Evolutionary conservation across 1,140 invertebrate species (phyloP), one percentile per base, ranked within the genome.

Genomic region (Sycophila sp.): DNA sequence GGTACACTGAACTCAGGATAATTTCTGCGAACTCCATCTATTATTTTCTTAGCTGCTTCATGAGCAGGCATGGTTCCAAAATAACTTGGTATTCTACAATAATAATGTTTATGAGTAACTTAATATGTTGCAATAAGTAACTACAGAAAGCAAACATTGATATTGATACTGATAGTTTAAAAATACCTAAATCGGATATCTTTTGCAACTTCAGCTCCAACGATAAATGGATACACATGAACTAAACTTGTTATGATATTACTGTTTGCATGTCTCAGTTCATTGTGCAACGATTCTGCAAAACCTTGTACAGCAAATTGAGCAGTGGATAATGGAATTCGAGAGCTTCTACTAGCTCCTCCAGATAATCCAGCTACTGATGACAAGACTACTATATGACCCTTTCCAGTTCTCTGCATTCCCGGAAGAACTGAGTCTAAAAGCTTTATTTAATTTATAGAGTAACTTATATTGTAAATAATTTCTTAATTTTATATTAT

Each of bases 281-380:
- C 88, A 58, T 89, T 88, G 72, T 87, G 86, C 2, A 91, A 81
- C 1, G 89, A 89, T 73, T 90, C 89, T 6, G 88, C 89, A 36
- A 91, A 83, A 1, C 90, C 90, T 78, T 92, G 88, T 1, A 93
- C 88, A 19, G 91, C 92, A 83, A 92, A 92, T 82, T 94, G 93
- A 8, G 91, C 89, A 1, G 91, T 89, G 72, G 90, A 90, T 38
- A 93, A 87, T 3, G 91, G 89, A 71, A 91, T 87, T 66, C 91
- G 85, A 11, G 75, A 76, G 22, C 67, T 72, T 17, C 77, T 75
- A 72, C 89, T 88, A 24, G 88, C 85, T 11, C 88, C 87, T 30
- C 90, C 90, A 59, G 90, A 89, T 7, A 92, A 78, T 6, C 92
- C 92, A 69, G 92, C 92, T 1, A 92, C 91, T 6, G 92, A 93